Conservation (phyloP, 2,113 vertebrate genomes). For the Petaurus breviceps region DNA sequence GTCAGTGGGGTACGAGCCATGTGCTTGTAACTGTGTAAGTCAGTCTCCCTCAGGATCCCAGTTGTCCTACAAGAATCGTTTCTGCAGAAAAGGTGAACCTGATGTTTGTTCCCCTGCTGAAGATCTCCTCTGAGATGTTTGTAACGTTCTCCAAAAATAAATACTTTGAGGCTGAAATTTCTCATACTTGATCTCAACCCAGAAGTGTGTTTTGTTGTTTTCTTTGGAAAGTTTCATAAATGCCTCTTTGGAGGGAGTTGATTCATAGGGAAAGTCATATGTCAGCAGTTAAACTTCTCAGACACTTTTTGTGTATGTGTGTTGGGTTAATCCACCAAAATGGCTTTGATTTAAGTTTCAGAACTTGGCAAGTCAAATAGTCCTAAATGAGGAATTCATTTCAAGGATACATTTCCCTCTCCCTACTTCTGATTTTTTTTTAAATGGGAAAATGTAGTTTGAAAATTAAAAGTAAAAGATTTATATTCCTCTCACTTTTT, state of each 20-base stretch:
- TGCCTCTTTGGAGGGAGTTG: constrained; percentile 10
- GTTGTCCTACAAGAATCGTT: background rate
- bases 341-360: constrained; percentile 16
- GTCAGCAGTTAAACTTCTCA: constrained; percentile 50
- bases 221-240: constrained; percentile 56
- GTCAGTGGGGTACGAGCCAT: background rate
- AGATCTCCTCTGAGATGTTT: constrained; percentile 53
- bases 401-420: constrained; percentile 15
- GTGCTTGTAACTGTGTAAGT: background rate
- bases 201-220: constrained; percentile 66
- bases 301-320: constrained; percentile 31
- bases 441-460: constrained; percentile 46
- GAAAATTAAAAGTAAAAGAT: constrained; percentile 45
- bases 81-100: constrained; percentile 9
- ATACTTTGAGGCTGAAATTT: constrained; percentile 64
- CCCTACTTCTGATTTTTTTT: constrained; percentile 13
- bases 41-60: background rate
- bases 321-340: constrained; percentile 54
- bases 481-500: background rate
- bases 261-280: constrained; percentile 38
- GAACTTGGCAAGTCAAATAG: background rate
- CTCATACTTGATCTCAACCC: constrained; percentile 55
- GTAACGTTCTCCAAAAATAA: constrained; percentile 73
- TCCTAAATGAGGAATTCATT: constrained; percentile 4
- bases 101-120: constrained; percentile 8